Evolutionary conservation across 2,888 invertebrate species (phyloP).

Genomic region (Brassicogethes aeneus): DNA sequence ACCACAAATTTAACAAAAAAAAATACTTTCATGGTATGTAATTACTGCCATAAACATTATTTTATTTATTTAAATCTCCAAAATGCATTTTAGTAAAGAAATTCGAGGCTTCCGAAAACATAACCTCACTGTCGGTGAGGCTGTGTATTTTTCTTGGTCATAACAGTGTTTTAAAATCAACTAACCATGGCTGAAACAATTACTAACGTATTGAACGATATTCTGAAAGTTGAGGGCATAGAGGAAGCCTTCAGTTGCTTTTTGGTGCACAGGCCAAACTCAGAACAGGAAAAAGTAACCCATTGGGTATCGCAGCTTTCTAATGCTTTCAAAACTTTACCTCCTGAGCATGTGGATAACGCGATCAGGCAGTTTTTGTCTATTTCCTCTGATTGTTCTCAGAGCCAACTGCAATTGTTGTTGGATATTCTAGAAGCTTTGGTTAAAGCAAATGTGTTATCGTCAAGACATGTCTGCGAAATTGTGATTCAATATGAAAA

Average conservation of each 20-base stretch:
- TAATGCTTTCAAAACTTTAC: conserved; percentile 54
- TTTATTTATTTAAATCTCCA: too few relatives aligned
- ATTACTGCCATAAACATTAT: too few relatives aligned
- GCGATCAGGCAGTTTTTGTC: conserved; percentile 68
- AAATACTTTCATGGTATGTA: too few relatives aligned
- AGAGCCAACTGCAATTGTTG: conserved; percentile 65
- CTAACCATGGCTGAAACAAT: conserved; percentile 52
- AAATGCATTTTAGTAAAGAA: too few relatives aligned
- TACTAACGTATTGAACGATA: conserved; percentile 55
- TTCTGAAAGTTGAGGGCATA: conserved; percentile 63
- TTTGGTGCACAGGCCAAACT: conserved; percentile 65
- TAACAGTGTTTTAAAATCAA: background rate
- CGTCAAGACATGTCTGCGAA: conserved; percentile 80
- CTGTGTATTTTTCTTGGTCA: too few relatives aligned
- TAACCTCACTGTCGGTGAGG: background rate
- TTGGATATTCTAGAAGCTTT: conserved; percentile 67
- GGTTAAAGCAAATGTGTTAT: conserved; percentile 57
- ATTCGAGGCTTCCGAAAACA: too few relatives aligned
- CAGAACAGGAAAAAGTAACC: conserved; percentile 58
- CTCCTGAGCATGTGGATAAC: conserved; percentile 64
- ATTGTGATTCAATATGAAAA: conserved; percentile 76
- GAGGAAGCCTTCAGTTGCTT: conserved; percentile 88
- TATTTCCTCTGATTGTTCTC: conserved; percentile 61
- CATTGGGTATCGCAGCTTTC: conserved; percentile 63
- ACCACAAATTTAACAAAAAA: too few relatives aligned